Evolutionary conservation across 1,140 invertebrate species (phyloP), one percentile per base, ranked within the genome.

Genomic region (Zaprionus lachaisei): DNA sequence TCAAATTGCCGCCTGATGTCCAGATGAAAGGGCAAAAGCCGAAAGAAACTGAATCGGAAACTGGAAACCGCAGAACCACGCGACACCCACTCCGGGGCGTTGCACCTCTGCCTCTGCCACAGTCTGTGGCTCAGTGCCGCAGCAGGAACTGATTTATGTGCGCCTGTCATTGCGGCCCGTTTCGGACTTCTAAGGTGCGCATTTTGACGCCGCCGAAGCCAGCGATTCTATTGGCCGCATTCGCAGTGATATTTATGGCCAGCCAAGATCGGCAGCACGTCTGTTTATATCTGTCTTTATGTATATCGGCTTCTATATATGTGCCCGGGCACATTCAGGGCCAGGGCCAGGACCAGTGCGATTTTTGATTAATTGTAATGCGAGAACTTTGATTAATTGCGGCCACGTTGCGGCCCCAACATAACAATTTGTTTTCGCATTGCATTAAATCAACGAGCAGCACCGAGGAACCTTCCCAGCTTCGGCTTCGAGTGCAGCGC

Each of bases 351-450:
- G 14, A 17, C 11, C 37, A 56, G 60, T 34, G 38, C 67, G 49
- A 81, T 81, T 84, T 89, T 87, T 87, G 84, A 87, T 87, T 87
- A 87, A 87, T 87, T 87, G 84, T 90, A 87, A 89, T 89, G 75
- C 84, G 81, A 81, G 75, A 89, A 73, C 84, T 89, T 89, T 89
- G 84, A 89, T 89, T 89, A 89, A 89, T 89, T 89, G 84, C 84
- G 75, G 75, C 72, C 74, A 72, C 57, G 78, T 79, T 75, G 80
- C 77, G 66, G 77, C 66, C 31, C 58, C 70, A 71, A 81, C 79
- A 90, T 90, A 89, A 89, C 85, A 89, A 89, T 89, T 90, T 89
- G 84, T 89, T 89, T 84, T 89, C 81, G 81, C 81, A 79, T 89
- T 89, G 84, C 83, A 87, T 87, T 87, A 87, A 87, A 87, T 87